Evolutionary conservation across 2,797 vertebrate species (phyloP).

Genomic region (Rhinoraja longicauda): DNA sequence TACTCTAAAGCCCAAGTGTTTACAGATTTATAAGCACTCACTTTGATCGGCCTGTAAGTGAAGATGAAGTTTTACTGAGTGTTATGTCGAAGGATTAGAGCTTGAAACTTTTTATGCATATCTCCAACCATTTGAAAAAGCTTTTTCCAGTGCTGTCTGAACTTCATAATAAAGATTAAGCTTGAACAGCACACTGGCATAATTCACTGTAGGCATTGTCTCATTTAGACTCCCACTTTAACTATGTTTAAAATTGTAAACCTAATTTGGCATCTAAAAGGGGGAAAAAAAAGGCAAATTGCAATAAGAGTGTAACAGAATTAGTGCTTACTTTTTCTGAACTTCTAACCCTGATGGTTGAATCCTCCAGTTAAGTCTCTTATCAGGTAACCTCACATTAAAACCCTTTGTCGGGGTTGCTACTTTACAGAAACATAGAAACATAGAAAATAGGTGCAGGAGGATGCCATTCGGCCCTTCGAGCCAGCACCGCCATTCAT

Average conservation of each 20-base stretch:
- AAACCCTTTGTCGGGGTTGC: constrained; percentile 74
- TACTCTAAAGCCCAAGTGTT: background rate
- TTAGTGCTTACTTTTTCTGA: constrained; percentile 72
- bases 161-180: constrained; percentile 77
- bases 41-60: constrained; percentile 13
- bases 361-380: constrained; percentile 81
- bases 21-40: constrained; percentile 27
- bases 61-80: constrained; percentile 28
- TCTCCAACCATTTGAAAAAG: constrained; percentile 54
- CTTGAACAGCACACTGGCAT: constrained; percentile 48
- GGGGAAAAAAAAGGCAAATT: constrained; percentile 64
- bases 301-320: constrained; percentile 72
- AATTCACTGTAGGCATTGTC: constrained; percentile 75
- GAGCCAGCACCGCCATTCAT: too few relatives aligned
- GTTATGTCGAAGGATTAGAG: constrained; percentile 19
- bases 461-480: too few relatives aligned
- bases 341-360: constrained; percentile 82
- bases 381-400: constrained; percentile 87
- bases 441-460: too few relatives aligned
- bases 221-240: constrained; percentile 75
- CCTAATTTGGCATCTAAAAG: constrained; percentile 61
- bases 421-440: constrained; percentile 64
- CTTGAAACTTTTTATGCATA: background rate
- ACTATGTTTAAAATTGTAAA: constrained; percentile 63
- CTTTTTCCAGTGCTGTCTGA: constrained; percentile 68